Base-by-base conservation (phyloP, 2,888 invertebrate species). In the Aporophyla lueneburgensis region DNA sequence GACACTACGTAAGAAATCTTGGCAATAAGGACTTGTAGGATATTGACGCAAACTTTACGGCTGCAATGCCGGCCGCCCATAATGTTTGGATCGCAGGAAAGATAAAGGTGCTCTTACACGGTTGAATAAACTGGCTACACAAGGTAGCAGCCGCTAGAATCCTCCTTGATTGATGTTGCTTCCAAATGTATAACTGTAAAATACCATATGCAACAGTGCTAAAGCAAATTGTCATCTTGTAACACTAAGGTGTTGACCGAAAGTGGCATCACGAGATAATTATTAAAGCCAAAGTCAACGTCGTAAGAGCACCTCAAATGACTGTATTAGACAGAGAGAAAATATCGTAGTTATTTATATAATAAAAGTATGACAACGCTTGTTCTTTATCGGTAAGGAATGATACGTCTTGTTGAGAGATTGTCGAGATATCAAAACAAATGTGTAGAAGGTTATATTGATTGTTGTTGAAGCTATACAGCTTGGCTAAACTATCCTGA, bases 1-100 rank as follows among this genome's bases (percentile, higher is more conserved):
- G 89, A 79, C 79, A 86, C 51, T 93, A 90, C 76, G 70, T 93
- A 58, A 84, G 81, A 74, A 92, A 88, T 81, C 73, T 91, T 71
- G 87, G 81, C 80, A 85, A 85, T 86, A 91, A 87, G 75, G 80
- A 89, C 58, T 74, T 71, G 67, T 83, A 82, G 46, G 5, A 65
- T 46, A 62, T 43, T 56, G 19, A 21, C 53, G 40, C 16, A 27
- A 78, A 59, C 27, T 69, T 69, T 16, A 10, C 33, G 33, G 24
- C 21, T n/a, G n/a, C 40, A 40, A n/a, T 76, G 49, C 70, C 62
- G 16, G 33, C 6, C n/a, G 10, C 14, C 77, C 27, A n/a, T 21
- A 14, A 46, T 24, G 4, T 73, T 73, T 27, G 6, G 33, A 51
- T 62, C n/a, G 16, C 27, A 14, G n/a, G 56, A 83, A 51, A 10